Conservation (phyloP, 92 coral and sea anemone species). For the Porites lobata region DNA sequence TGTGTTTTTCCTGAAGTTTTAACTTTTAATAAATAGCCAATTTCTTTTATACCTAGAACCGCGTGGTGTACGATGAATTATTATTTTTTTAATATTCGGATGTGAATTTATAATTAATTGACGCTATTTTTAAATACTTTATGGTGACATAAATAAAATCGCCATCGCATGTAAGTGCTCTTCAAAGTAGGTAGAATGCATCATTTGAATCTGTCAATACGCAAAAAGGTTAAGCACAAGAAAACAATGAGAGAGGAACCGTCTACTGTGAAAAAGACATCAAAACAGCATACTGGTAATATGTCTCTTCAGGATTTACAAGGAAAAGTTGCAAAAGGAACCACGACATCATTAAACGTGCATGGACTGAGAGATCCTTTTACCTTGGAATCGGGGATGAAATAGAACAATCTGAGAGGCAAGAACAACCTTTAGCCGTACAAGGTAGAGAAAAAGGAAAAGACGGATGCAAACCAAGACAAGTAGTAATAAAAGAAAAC, state of each 20-base stretch:
- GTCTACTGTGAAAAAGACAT: not conserved
- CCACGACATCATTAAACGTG: not conserved
- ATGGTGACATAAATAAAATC: too few species aligned
- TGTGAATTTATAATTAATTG: too few species aligned
- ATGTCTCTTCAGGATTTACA: not conserved
- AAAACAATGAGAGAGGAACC: conserved; percentile 13
- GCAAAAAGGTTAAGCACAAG: too few species aligned
- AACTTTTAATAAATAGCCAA: too few species aligned
- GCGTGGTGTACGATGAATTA: too few species aligned
- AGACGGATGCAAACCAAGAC: not conserved
- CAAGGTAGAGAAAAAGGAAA: not conserved
- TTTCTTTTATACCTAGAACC: too few species aligned
- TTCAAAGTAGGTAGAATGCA: too few species aligned
- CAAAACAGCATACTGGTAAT: not conserved
- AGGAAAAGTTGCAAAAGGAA: not conserved
- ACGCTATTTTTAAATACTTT: too few species aligned
- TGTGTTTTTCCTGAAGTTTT: too few species aligned
- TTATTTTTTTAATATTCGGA: too few species aligned
- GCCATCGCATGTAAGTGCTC: too few species aligned
- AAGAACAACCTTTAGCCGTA: not conserved
- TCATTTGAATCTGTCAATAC: too few species aligned
- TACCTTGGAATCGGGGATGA: not conserved
- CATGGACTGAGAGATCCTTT: not conserved
- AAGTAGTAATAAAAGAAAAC: not conserved
- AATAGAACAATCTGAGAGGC: not conserved